Evolutionary conservation across 2,888 invertebrate genomes (phyloP).

Genomic region (Monochamus alternatus): DNA sequence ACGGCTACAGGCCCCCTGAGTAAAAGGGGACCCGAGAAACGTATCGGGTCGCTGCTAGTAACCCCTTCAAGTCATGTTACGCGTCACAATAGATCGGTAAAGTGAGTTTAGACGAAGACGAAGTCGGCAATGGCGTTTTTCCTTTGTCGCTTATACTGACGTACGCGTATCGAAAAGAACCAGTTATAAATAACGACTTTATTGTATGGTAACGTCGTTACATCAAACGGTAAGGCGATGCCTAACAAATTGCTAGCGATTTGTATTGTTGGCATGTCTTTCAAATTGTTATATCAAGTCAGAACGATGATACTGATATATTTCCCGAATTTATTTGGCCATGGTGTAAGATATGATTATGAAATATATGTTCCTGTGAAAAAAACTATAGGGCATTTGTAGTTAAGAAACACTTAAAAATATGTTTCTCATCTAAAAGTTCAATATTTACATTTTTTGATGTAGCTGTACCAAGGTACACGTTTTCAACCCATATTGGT

Average conservation of each 20-base stretch:
- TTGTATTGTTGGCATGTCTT: too few species aligned
- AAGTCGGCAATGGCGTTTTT: conserved; percentile 5
- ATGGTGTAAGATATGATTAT: too few species aligned
- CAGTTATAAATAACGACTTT: conserved; percentile 11
- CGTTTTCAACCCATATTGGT: too few species aligned
- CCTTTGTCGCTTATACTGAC: conserved; percentile 4
- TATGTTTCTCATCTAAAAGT: too few species aligned
- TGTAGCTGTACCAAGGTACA: too few species aligned
- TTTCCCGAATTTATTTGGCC: too few species aligned
- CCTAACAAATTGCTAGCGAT: background rate
- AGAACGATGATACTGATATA: too few species aligned
- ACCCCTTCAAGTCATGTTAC: background rate
- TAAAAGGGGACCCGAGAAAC: background rate
- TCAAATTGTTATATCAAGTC: too few species aligned
- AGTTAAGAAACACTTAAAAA: too few species aligned
- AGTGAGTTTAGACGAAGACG: background rate
- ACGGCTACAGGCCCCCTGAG: background rate
- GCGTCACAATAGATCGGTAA: background rate
- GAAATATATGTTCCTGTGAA: too few species aligned
- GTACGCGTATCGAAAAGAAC: background rate
- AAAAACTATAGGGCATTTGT: too few species aligned
- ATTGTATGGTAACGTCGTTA: conserved; percentile 3
- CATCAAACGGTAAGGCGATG: conserved; percentile 1
- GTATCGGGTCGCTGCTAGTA: background rate
- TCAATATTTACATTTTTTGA: too few species aligned